phyloP scores from a whole-genome alignment of 2,113 vertebrate species.

The Oceanites oceanicus region DNA sequence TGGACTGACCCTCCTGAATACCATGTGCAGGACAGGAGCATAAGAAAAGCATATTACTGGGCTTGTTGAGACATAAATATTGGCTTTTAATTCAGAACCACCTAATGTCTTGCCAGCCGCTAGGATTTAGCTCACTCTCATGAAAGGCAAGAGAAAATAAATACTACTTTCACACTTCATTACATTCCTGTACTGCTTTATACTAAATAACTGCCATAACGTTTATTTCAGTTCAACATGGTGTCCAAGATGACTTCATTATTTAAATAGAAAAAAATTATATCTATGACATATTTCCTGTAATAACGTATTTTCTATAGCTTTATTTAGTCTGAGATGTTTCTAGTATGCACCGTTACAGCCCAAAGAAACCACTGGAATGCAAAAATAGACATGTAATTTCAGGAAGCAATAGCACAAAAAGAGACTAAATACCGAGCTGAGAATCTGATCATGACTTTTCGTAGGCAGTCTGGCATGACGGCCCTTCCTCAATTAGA shows the following conservation, averaged over 20 bases:
- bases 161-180: background rate
- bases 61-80: background rate
- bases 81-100: background rate
- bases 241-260: background rate
- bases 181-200: background rate
- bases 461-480: background rate
- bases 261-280: background rate
- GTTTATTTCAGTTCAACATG: background rate
- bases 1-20: background rate
- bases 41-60: background rate
- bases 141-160: background rate
- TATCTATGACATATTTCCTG: background rate
- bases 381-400: accelerated
- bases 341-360: background rate
- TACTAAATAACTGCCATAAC: background rate
- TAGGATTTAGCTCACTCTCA: background rate
- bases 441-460: background rate
- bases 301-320: background rate
- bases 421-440: background rate
- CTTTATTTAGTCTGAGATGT: background rate
- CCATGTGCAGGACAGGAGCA: accelerated
- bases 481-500: background rate
- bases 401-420: background rate
- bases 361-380: background rate
- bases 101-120: background rate